Evolutionary conservation across 2,888 invertebrate species (phyloP).

Genomic region (Ashinkailepas kermadecensis): DNA sequence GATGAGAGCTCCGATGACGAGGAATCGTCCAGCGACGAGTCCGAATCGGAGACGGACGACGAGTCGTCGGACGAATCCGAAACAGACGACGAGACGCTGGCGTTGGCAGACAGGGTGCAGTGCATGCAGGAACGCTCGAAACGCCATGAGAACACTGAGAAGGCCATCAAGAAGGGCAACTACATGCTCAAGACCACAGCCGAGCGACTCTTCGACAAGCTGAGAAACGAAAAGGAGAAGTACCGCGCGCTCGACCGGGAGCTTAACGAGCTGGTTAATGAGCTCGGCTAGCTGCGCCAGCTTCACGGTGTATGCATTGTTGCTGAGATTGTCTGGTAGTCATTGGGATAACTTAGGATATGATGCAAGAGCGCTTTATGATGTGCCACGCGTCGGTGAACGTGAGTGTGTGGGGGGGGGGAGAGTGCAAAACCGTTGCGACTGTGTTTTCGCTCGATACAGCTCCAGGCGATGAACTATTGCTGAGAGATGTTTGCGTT

Average conservation of each 20-base stretch:
- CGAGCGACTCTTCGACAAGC: constrained; percentile 75
- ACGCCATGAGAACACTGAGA: constrained; percentile 67
- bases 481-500: no score
- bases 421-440: no score
- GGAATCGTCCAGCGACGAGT: constrained; percentile 26
- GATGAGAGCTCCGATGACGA: not conserved
- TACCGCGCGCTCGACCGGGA: constrained; percentile 70
- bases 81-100: constrained; percentile 29
- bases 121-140: constrained; percentile 48
- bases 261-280: constrained; percentile 45
- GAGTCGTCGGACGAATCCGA: constrained; percentile 28
- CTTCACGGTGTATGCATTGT: not conserved
- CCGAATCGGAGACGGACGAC: constrained; percentile 29
- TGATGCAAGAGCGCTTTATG: no score
- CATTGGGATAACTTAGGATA: no score
- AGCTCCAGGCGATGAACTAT: no score
- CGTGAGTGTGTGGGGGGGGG: no score
- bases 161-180: constrained; percentile 78
- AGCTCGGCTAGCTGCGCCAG: not conserved
- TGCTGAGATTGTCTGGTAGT: no score
- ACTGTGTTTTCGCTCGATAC: no score
- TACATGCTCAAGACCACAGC: constrained; percentile 79
- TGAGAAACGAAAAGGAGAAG: constrained; percentile 71
- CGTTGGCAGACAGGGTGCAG: constrained; percentile 24
- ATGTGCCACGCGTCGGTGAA: no score